Conservation (phyloP, 2,888 invertebrate species). For the Melanophora roralis region DNA sequence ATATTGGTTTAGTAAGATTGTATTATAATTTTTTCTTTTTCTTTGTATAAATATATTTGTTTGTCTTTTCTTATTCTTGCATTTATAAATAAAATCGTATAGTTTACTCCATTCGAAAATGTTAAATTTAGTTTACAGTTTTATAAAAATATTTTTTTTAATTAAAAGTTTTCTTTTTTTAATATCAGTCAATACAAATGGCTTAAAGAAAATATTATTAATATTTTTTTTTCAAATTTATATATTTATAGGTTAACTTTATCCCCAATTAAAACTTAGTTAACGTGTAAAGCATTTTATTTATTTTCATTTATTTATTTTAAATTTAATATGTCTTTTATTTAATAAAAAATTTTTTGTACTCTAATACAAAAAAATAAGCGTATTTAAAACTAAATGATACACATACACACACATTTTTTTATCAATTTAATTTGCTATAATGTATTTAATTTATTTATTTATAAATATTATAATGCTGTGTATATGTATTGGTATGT, state of each 20-base stretch:
- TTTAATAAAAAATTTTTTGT: slow-evolving; percentile 17
- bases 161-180: slow-evolving; percentile 8
- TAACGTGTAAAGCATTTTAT: not conserved
- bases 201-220: slow-evolving; percentile 39
- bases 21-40: not conserved
- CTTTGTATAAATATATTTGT: slow-evolving; percentile 6
- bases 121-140: not conserved
- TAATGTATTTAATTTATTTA: not conserved
- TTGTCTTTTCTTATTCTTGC: not conserved
- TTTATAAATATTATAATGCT: not conserved
- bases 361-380: slow-evolving; percentile 43
- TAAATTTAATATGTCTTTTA: not conserved
- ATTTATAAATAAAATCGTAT: not conserved
- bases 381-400: slow-evolving; percentile 34
- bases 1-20: not conserved
- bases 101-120: no score
- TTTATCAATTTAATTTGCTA: no score
- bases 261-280: no score
- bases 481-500: not conserved
- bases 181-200: slow-evolving; percentile 50
- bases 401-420: no score
- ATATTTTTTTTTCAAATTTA: no score
- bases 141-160: not conserved
- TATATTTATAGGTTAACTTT: no score
- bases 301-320: slow-evolving; percentile 1